Percentiles rank a stretch among this genome's conserved stretches.
phyloP scores from a whole-genome alignment of 2,113 vertebrate genomes.

The Caloenas nicobarica region DNA sequence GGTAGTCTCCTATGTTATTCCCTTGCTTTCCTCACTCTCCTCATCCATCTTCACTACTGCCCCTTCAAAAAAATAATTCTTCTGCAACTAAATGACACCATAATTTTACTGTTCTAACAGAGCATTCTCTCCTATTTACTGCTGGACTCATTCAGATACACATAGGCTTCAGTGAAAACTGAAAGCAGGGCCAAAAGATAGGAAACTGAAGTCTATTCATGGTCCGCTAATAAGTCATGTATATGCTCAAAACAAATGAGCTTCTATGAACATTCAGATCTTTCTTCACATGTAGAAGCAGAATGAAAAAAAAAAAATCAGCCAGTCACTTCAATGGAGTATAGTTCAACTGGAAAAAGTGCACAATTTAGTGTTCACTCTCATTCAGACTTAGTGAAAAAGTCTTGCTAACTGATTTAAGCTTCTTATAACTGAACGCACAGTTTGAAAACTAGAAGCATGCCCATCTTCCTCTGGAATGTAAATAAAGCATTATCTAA shows the following conservation, averaged over 20 bases:
- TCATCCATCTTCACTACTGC: neutral
- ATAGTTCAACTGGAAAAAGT: neutral
- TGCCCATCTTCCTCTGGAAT: neutral
- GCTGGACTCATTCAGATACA: neutral
- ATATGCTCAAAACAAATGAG: conserved; percentile 17
- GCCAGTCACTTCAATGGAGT: neutral
- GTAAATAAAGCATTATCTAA: neutral
- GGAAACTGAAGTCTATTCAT: conserved; percentile 35
- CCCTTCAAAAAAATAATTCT: neutral
- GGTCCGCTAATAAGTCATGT: neutral
- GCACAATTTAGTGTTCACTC: neutral
- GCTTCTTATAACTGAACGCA: neutral
- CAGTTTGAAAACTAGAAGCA: neutral
- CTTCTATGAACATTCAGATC: neutral
- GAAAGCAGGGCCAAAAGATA: neutral
- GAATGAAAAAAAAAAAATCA: neutral
- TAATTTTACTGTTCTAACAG: neutral
- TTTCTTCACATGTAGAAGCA: neutral
- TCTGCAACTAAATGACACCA: neutral
- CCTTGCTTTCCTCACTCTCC: neutral
- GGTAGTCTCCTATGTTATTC: neutral
- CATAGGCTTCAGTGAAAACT: neutral
- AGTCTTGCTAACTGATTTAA: neutral
- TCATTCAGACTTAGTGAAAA: neutral
- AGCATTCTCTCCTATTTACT: neutral